These are phyloP conservation scores for Nebria brevicollis DNA, from an alignment of 2,888 invertebrate genomes.

Conservation along the genomic window DNA sequence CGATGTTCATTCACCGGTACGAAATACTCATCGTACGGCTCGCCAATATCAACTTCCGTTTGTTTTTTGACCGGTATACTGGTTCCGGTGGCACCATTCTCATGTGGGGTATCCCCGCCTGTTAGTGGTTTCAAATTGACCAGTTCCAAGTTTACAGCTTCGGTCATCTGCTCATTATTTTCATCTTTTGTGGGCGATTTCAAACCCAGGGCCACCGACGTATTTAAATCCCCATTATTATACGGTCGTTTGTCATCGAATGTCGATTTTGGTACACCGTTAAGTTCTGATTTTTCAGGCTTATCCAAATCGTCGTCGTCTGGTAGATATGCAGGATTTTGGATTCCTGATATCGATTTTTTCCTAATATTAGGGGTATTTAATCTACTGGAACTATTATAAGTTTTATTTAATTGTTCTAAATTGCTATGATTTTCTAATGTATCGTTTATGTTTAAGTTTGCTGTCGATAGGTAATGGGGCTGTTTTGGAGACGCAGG, in stretches of 20 bases:
- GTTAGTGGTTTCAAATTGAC: constrained; percentile 76
- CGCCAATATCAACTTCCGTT: constrained; percentile 72
- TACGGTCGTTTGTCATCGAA: constrained; percentile 59
- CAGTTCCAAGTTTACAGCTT: constrained; percentile 83
- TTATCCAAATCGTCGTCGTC: constrained; percentile 56
- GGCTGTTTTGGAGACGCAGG: constrained; percentile 55
- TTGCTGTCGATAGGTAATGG: constrained; percentile 60
- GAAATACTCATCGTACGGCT: constrained; percentile 85
- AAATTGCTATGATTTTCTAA: constrained; percentile 59
- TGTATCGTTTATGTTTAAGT: constrained; percentile 60
- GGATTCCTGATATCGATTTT: constrained; percentile 60
- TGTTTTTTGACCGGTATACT: constrained; percentile 72
- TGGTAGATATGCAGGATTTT: constrained; percentile 61
- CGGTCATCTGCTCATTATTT: constrained; percentile 61
- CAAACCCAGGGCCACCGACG: constrained; percentile 54
- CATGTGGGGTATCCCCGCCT: constrained; percentile 63
- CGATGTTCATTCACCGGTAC: constrained; percentile 86
- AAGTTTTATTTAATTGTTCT: constrained; percentile 60
- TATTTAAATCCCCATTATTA: constrained; percentile 58
- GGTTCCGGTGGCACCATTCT: constrained; percentile 56
- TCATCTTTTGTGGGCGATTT: constrained; percentile 54
- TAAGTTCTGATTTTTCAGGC: constrained; percentile 34
- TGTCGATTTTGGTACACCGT: constrained; percentile 55
- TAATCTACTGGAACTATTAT: constrained; percentile 60
- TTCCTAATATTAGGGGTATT: constrained; percentile 54